phyloP scores from a whole-genome alignment of 2,113 vertebrate species.

The Xenopus borealis region DNA sequence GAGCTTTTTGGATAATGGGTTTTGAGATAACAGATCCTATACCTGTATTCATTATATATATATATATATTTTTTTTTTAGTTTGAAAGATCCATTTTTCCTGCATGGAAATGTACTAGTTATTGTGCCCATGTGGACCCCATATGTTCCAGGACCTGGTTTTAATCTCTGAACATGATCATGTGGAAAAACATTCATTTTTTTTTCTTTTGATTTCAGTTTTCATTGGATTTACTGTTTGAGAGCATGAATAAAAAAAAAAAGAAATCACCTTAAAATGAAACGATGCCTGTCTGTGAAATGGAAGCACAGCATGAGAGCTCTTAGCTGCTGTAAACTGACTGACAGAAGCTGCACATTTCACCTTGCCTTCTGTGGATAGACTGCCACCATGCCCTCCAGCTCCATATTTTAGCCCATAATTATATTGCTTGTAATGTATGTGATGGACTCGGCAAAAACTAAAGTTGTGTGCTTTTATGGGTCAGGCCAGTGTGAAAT shows the following conservation, averaged over 20 bases:
- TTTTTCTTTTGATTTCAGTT: neutral
- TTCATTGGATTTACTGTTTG: neutral
- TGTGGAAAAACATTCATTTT: neutral
- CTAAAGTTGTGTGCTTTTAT: neutral
- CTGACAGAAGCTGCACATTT: neutral
- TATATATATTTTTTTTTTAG: no score
- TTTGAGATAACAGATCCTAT: no score
- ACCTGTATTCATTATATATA: no score
- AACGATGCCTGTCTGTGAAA: slow-evolving; percentile 16
- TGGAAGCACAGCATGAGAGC: neutral
- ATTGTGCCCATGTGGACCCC: no score
- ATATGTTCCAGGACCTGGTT: no score
- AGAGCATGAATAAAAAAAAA: neutral
- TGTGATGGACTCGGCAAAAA: neutral
- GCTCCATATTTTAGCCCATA: neutral
- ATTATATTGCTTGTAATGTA: slow-evolving; percentile 2
- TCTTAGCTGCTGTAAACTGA: neutral
- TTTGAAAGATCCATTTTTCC: no score
- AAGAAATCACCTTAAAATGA: slow-evolving; percentile 37
- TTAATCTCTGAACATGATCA: no score
- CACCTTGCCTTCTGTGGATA: neutral
- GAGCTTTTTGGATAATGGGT: no score
- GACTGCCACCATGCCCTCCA: neutral
- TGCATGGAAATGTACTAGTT: no score
- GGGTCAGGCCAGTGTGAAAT: neutral